Conservation (phyloP, 2,797 vertebrate genomes). For the Pangasius larnaudii region DNA sequence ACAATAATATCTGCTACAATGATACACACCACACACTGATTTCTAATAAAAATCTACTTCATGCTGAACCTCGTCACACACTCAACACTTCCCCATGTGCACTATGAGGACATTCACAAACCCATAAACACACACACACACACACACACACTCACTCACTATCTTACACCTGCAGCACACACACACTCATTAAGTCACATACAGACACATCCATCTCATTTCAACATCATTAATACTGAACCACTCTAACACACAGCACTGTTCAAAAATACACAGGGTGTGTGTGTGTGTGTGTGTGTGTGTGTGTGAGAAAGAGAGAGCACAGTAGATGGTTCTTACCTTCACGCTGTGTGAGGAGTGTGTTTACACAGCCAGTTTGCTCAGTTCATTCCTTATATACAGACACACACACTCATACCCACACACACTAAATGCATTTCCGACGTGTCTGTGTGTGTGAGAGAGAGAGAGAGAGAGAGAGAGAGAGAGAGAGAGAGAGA, state of each 20-base stretch:
- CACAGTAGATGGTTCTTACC: neutral
- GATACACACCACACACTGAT: neutral
- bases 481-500: no score
- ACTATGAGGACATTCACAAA: neutral
- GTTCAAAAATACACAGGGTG: neutral
- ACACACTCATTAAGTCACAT: neutral
- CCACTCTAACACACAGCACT: neutral
- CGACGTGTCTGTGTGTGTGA: neutral
- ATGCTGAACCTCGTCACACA: neutral
- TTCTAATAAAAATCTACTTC: neutral
- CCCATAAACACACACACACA: neutral
- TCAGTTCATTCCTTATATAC: constrained; percentile 5
- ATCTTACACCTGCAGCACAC: no score
- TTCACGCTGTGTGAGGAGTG: neutral
- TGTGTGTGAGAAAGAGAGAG: neutral
- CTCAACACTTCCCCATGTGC: neutral
- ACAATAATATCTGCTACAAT: neutral
- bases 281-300: neutral
- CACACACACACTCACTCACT: neutral
- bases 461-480: no score
- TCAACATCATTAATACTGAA: neutral
- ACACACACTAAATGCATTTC: neutral
- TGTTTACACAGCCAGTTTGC: neutral
- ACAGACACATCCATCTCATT: neutral
- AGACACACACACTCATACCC: neutral